Base-by-base conservation (phyloP, 2,888 invertebrate genomes). In the Macaria notata region DNA sequence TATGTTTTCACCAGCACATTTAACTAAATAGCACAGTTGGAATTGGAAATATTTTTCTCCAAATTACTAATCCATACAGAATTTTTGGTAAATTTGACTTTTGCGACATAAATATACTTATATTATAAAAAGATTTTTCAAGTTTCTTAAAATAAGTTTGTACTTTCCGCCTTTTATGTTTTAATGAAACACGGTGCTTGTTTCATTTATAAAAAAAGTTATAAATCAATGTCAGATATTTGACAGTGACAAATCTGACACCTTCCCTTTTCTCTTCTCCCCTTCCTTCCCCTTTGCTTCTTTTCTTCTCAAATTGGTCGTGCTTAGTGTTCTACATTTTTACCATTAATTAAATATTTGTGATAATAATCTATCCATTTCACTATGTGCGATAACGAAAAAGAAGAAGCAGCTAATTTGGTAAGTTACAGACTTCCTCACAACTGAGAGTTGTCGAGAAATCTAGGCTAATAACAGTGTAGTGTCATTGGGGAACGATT, bases 371-470 rank as follows among this genome's bases (percentile, higher is more conserved):
- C 48, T n/a, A 45, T 8, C 29, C 62, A 68, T 65, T 65, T 54
- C 49, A 56, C 69, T 70, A 91, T 91, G 91, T 86, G 88, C 71
- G 96, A 96, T 85, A 94, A 94, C 88, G 96, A 96, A 91, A 96
- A 95, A 86, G 96, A 96, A 92, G 96, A 96, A 88, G 95, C 96
- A 69, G 91, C 93, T 72, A 94, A 94, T 92, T 92, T 94, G 92
- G 95, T 94, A 87, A 85, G 92, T 81, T 31, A 45, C 38, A 51
- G 0, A 19, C 31, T n/a, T 39, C 52, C 31, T 33, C 3, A 4
- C 5, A 4, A 19, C 19, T 7, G 29, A 0, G 31, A 52, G 31
- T 30, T 9, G 51, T 50, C n/a, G 48, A 29, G 29, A 50, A 51
- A 39, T 9, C 53, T n/a, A 46, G 29, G 45, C 43, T 49, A 48